Evolutionary conservation across 1,140 invertebrate genomes (phyloP).

Genomic region (Chionoecetes opilio): DNA sequence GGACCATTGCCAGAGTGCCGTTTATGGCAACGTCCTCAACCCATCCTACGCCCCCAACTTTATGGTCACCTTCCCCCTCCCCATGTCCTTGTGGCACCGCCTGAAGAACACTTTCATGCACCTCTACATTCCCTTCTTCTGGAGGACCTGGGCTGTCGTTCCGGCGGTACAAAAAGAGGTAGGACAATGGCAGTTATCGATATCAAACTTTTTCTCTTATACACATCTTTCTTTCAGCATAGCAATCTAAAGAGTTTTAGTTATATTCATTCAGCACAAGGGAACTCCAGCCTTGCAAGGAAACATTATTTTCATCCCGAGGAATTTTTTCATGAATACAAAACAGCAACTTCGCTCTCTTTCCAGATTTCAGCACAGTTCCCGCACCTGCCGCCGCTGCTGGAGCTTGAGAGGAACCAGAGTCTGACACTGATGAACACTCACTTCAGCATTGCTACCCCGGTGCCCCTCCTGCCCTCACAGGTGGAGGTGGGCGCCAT

Average conservation of each 20-base stretch:
- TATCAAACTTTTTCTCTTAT: background rate
- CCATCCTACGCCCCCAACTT: constrained; percentile 37
- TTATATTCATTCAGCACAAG: too few relatives aligned
- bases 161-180: constrained; percentile 51
- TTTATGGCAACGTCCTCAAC: constrained; percentile 38
- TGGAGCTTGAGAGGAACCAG: constrained; percentile 57
- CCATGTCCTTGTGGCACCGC: background rate
- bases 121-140: background rate
- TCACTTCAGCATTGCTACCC: background rate
- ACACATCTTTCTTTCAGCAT: background rate
- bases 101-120: background rate
- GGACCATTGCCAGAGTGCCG: background rate
- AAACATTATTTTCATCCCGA: too few relatives aligned
- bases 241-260: background rate
- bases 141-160: constrained; percentile 44
- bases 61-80: background rate
- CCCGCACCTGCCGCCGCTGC: constrained; percentile 42
- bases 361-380: constrained; percentile 49
- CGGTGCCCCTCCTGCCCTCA: constrained; percentile 53
- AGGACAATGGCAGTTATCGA: background rate
- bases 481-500: constrained; percentile 52
- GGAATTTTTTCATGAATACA: too few relatives aligned
- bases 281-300: too few relatives aligned
- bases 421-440: constrained; percentile 42
- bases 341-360: too few relatives aligned